Base-by-base conservation (phyloP, 2,888 invertebrate genomes). In the Seira musarum region DNA sequence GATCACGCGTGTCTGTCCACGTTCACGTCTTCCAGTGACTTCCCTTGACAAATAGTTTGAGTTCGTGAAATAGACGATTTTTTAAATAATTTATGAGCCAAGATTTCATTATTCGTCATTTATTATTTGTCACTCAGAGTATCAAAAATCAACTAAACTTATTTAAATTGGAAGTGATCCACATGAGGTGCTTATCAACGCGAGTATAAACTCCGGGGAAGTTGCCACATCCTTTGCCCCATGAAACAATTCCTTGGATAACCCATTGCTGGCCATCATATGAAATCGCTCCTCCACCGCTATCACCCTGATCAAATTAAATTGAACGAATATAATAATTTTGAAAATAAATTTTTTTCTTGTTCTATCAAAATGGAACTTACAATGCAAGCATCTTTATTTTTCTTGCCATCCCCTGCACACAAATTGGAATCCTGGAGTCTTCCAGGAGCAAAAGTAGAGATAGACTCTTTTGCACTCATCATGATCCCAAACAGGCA, bases 381-480 rank as follows among this genome's bases (percentile, higher is more conserved):
- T 91, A 96, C 96, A 89, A 95, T 95, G 89, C 96, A 96, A 21
- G 96, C 96, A 89, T 96, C 96, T 90, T 93, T 94, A 66, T 81
- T 81, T 66, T 70, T 71, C 81, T 93, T 92, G 13, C 93, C 94
- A 89, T 93, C 92, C 0, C 96, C 96, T 66, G 96, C 96, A 88
- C 96, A 96, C 6, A 96, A 89, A 93, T 96, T 96, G 87, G 94
- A 94, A 8, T 94, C 94, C 1, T 95, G 94, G 75, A 96, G 96
- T 30, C 96, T 96, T 6, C 95, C 96, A 0, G 96, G 94, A 15
- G 96, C 96, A 0, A 95, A 95, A 5, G 91, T 90, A n/a, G 95
- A 95, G n/a, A 88, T 95, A 96, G 88, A 95, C 95, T 21, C 90
- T 88, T 81, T 93, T 92, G 87, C 96, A 96, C 85, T 95, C 94